Conservation (phyloP, 1,140 invertebrate genomes). For the Helicoverpa zea region DNA sequence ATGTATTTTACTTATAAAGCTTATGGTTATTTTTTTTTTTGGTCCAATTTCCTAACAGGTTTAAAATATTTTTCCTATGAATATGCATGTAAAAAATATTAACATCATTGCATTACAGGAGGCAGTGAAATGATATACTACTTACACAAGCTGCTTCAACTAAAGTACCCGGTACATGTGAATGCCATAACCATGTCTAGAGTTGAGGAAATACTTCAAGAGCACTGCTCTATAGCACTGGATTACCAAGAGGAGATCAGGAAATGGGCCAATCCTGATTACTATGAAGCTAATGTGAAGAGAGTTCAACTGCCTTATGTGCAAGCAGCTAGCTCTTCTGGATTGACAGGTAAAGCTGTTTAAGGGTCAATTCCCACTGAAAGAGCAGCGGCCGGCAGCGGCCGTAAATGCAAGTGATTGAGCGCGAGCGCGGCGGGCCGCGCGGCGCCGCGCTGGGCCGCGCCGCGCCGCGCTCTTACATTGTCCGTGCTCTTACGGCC, state of each 20-base stretch:
- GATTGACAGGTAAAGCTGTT: conserved; percentile 67
- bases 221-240: conserved; percentile 92
- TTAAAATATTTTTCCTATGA: too few species aligned
- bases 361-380: too few species aligned
- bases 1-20: too few species aligned
- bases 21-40: too few species aligned
- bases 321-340: conserved; percentile 80
- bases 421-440: too few species aligned
- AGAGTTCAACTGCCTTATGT: conserved; percentile 95
- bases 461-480: too few species aligned
- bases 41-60: too few species aligned
- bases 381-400: too few species aligned
- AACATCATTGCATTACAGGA: conserved; percentile 77
- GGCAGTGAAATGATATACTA: conserved; percentile 95
- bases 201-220: conserved; percentile 95
- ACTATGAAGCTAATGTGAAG: conserved; percentile 94
- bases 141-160: conserved; percentile 95
- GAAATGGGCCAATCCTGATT: conserved; percentile 93
- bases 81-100: not conserved
- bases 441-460: too few species aligned
- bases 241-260: conserved; percentile 93
- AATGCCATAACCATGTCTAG: conserved; percentile 95
- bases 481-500: too few species aligned
- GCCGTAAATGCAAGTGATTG: too few species aligned
- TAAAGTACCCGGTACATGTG: conserved; percentile 97